A percentile compares a stretch with the other conserved stretches of the same genome.
Conservation (phyloP, 2,888 invertebrate species). For the Itoplectis maculator region DNA sequence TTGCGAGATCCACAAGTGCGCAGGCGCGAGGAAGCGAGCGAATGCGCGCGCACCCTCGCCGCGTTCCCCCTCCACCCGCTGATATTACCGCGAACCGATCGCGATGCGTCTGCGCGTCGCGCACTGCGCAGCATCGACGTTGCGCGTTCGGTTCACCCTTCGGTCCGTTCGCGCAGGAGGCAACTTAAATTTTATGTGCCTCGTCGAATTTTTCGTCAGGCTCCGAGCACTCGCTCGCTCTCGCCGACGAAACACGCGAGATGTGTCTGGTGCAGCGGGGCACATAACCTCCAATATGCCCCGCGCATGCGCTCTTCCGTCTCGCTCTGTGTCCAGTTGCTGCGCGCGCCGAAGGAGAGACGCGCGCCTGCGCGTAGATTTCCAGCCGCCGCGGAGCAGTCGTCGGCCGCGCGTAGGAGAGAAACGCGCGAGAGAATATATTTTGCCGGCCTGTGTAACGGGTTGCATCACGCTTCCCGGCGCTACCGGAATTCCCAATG, state of each 20-base stretch:
- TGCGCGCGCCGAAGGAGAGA: background rate
- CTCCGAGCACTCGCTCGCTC: conserved; percentile 12
- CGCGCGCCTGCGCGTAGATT: conserved; percentile 4
- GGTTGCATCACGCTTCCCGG: conserved; percentile 10
- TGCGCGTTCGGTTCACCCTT: background rate
- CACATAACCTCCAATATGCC: too few relatives aligned
- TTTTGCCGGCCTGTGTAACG: background rate
- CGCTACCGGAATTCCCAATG: conserved; percentile 10
- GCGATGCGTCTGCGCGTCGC: conserved; percentile 32
- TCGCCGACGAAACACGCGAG: conserved; percentile 9
- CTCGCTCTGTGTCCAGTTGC: too few relatives aligned
- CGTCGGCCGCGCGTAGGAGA: background rate
- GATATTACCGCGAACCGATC: conserved; percentile 55
- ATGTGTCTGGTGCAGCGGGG: conserved; percentile 16
- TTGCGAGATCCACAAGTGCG: background rate
- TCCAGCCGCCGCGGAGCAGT: background rate
- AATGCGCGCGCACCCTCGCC: background rate
- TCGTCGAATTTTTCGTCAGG: conserved; percentile 30
- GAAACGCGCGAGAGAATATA: conserved; percentile 3
- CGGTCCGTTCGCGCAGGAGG: background rate
- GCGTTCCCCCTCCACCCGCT: background rate
- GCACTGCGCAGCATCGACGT: conserved; percentile 36
- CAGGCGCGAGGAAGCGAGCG: conserved; percentile 26
- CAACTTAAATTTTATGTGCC: conserved; percentile 34
- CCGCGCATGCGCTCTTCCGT: too few relatives aligned